A percentile compares a stretch with the other conserved stretches of the same genome.
Evolutionary conservation across 2,797 vertebrate genomes (phyloP).

Genomic region (Linurgus olivaceus): DNA sequence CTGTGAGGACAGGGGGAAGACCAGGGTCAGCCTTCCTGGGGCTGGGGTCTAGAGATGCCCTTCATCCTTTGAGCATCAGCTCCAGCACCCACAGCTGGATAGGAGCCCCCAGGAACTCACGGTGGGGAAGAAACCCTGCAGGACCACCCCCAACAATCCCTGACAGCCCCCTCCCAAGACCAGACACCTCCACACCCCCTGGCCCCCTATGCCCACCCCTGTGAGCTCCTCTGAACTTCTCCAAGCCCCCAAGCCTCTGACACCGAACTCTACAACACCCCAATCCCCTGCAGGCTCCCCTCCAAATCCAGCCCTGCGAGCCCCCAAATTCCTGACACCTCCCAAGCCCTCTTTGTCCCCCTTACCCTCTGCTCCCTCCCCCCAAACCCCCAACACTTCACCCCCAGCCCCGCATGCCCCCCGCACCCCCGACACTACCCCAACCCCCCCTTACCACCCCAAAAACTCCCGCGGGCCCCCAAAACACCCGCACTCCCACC

Average conservation of each 20-base stretch:
- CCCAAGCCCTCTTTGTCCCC: neutral
- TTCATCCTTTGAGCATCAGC: accelerated
- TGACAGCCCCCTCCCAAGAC: accelerated
- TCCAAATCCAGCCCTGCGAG: neutral
- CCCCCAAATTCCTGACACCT: neutral
- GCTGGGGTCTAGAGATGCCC: neutral
- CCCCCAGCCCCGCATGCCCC: neutral
- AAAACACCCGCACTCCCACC: neutral
- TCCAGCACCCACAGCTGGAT: neutral
- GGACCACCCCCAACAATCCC: neutral
- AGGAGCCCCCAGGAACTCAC: neutral
- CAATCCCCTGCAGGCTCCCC: neutral
- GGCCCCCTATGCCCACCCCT: too few relatives aligned
- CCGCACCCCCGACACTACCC: neutral
- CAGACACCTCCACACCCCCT: neutral
- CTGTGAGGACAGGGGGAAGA: conserved; percentile 56
- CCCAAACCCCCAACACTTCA: neutral
- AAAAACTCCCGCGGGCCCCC: neutral
- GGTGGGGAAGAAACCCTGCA: neutral
- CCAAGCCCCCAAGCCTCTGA: neutral
- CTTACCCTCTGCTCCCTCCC: neutral
- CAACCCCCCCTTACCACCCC: too few relatives aligned
- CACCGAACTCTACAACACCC: neutral
- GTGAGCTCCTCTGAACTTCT: accelerated
- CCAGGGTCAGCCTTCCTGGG: neutral